These are phyloP conservation scores for Cosmia pyralina DNA, from an alignment of 2,888 invertebrate species.

Conservation along the genomic window DNA sequence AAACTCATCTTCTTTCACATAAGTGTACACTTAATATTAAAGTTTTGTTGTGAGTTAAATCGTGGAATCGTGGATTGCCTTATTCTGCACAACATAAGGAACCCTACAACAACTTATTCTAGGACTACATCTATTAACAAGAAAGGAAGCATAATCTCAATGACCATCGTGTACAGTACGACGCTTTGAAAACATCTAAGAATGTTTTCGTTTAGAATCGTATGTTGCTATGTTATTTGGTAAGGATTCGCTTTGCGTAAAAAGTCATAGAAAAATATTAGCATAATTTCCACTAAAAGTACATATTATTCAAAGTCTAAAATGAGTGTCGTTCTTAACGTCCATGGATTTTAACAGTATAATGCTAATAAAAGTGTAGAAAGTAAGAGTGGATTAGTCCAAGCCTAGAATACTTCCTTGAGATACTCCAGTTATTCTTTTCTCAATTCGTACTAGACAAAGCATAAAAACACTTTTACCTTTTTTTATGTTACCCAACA, in stretches of 20 bases:
- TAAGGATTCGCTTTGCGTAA: background rate
- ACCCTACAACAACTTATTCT: background rate
- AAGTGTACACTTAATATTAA: too few relatives aligned
- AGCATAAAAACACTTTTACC: background rate
- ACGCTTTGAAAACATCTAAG: background rate
- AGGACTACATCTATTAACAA: background rate
- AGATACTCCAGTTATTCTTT: background rate
- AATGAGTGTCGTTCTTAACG: background rate
- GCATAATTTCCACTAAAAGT: background rate
- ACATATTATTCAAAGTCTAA: background rate
- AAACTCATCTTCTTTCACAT: too few relatives aligned
- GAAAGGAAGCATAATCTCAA: too few relatives aligned
- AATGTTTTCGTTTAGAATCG: background rate
- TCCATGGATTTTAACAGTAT: background rate
- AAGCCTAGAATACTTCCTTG: slow-evolving; percentile 5
- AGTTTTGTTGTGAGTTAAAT: too few relatives aligned
- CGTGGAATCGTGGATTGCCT: too few relatives aligned
- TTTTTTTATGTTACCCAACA: background rate
- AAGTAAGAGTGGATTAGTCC: background rate
- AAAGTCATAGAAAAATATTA: background rate
- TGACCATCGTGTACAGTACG: background rate
- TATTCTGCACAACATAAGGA: too few relatives aligned
- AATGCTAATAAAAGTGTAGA: background rate
- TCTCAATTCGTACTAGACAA: background rate
- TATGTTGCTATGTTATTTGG: background rate